These are phyloP conservation scores for Esox masquinongy DNA, from an alignment of 2,797 vertebrate species.

Conservation along the genomic window DNA sequence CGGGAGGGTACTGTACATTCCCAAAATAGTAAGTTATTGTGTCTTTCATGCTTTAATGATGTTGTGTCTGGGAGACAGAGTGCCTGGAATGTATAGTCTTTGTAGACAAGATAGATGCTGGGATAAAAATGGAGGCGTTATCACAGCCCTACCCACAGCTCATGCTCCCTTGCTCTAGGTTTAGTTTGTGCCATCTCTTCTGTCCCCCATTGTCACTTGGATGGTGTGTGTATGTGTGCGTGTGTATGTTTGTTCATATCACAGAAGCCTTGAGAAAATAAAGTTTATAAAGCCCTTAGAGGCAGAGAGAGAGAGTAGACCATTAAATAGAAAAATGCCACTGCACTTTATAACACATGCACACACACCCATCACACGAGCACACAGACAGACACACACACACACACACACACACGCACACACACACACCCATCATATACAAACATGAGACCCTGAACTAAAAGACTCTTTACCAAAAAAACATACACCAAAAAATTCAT, in stretches of 20 bases:
- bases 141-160: not conserved
- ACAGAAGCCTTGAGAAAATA: not conserved
- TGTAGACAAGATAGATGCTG: conserved; percentile 7
- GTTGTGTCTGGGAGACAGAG: not conserved
- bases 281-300: not conserved
- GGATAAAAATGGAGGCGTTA: conserved; percentile 14
- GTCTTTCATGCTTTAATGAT: not conserved
- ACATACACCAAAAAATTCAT: not conserved
- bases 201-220: conserved; percentile 3
- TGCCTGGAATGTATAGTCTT: not conserved
- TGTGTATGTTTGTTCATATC: not conserved
- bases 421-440: conserved; percentile 31
- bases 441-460: conserved; percentile 16
- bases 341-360: not conserved
- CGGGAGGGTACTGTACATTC: too few species aligned
- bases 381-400: not conserved
- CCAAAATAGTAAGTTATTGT: too few species aligned
- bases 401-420: not conserved
- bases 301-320: not conserved
- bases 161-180: not conserved
- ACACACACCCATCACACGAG: not conserved
- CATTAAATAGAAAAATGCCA: conserved; percentile 5
- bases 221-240: not conserved
- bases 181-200: not conserved
- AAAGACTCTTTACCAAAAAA: conserved; percentile 21